Base-by-base conservation (phyloP, 2,888 invertebrate genomes). In the Spisula subtruncata region DNA sequence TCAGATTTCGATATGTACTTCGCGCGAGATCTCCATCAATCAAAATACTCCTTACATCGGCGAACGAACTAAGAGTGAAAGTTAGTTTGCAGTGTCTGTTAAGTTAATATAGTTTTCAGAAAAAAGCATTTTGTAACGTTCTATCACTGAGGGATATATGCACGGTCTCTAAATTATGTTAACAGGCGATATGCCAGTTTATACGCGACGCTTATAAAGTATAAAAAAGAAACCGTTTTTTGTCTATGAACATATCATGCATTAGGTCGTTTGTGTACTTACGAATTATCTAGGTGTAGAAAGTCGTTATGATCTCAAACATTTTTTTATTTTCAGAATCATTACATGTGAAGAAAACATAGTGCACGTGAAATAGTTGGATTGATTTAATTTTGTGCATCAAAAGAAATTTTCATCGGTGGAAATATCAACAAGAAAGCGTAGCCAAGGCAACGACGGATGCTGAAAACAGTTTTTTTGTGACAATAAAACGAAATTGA, bases 11-110 rank as follows among this genome's bases (percentile, higher is more conserved):
- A 86, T 88, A 81, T 91, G 80, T 81, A 86, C 82, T 88, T 91
- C 91, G 85, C 91, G 91, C 88, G 89, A 90, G 84, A 54, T 75
- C 85, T 88, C 86, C 46, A 91, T 91, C 91, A 91, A 91, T 91
- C 91, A 91, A 51, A 91, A 46, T 66, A 56, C 89, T 83, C 71
- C 87, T 91, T 87, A 89, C 89, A 87, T 60, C 75, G 85, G 75
- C 75, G 84, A 48, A 29, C 79, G 56, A 75, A 56, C 56, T 6
- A 32, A 85, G 79, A 80, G 85, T 35, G 85, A 79, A 80, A 80
- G 79, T 85, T 85, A 79, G 51, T 71, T 29, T 48, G 51, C 41
- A 85, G 75, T 51, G 51, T 85, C 85, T 85, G 85, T 85, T 85
- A 80, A 85, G 85, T 85, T 85, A 85, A 85, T 85, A 56, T 81